Conservation (phyloP, 2,113 vertebrate species). For the Prionailurus viverrinus region DNA sequence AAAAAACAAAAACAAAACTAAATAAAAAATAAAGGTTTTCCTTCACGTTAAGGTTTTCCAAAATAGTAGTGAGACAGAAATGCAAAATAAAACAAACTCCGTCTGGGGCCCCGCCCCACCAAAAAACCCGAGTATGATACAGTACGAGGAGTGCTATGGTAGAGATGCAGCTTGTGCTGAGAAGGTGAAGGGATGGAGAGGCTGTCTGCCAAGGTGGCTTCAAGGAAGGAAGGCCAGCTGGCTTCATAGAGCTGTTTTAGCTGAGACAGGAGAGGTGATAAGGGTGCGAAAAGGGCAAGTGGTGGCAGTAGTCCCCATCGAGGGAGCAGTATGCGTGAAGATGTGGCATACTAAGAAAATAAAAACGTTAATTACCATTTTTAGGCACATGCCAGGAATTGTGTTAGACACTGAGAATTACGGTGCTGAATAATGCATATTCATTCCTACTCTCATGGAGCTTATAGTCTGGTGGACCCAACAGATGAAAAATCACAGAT, state of each 20-base stretch:
- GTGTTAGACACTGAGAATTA: not conserved
- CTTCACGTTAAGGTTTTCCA: conserved; percentile 44
- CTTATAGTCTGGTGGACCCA: not conserved
- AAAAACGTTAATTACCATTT: not conserved
- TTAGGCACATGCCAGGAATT: not conserved
- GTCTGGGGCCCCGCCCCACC: not conserved
- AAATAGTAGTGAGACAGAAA: not conserved
- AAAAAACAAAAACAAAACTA: no score
- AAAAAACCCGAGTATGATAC: not conserved
- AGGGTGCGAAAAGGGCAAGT: not conserved
- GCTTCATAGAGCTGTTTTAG: not conserved
- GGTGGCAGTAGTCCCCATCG: not conserved
- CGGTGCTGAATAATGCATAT: not conserved
- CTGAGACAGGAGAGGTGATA: conserved; percentile 15
- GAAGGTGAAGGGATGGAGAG: not conserved
- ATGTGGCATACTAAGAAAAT: not conserved
- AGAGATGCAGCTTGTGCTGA: not conserved
- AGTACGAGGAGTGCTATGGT: not conserved
- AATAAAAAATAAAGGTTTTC: conserved; percentile 27
- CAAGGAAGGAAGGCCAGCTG: not conserved
- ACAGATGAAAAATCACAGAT: not conserved
- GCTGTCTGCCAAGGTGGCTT: not conserved
- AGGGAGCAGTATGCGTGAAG: not conserved
- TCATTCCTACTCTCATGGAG: not conserved
- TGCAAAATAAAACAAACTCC: conserved; percentile 16